These are phyloP conservation scores for Psittacula echo DNA, from an alignment of 2,797 vertebrate genomes.

Conservation along the genomic window DNA sequence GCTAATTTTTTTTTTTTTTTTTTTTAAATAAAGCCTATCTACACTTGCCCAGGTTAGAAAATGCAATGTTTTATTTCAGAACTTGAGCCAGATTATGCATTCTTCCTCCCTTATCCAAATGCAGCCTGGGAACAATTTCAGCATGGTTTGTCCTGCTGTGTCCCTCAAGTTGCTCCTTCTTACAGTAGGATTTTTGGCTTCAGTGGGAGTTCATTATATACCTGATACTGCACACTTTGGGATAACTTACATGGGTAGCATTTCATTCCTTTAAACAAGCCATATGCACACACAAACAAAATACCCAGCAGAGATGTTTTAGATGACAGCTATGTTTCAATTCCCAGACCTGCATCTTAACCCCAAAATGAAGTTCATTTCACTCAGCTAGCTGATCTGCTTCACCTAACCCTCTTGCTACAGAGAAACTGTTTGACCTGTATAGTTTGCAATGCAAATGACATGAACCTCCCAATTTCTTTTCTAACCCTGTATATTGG, in stretches of 20 bases:
- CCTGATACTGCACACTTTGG: accelerated
- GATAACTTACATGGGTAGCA: neutral
- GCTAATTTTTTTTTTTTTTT: neutral
- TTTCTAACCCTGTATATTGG: neutral
- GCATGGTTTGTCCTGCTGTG: neutral
- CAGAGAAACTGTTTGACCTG: neutral
- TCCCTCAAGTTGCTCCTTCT: neutral
- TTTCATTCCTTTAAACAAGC: neutral
- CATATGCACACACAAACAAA: neutral
- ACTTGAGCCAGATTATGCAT: neutral
- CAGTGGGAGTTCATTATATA: neutral
- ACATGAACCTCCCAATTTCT: neutral
- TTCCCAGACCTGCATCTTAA: neutral
- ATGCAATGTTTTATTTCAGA: neutral
- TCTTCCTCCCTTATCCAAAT: neutral
- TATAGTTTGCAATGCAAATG: neutral
- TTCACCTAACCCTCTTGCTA: neutral
- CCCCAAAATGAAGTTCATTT: neutral
- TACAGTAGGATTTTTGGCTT: neutral
- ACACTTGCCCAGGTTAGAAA: neutral
- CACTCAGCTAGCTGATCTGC: neutral
- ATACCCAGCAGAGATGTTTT: neutral
- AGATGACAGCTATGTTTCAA: neutral
- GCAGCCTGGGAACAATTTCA: neutral
- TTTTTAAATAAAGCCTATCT: neutral